Evolutionary conservation across 2,888 invertebrate genomes (phyloP), one percentile per base, ranked within the genome.

Genomic region (Venusia cambrica): DNA sequence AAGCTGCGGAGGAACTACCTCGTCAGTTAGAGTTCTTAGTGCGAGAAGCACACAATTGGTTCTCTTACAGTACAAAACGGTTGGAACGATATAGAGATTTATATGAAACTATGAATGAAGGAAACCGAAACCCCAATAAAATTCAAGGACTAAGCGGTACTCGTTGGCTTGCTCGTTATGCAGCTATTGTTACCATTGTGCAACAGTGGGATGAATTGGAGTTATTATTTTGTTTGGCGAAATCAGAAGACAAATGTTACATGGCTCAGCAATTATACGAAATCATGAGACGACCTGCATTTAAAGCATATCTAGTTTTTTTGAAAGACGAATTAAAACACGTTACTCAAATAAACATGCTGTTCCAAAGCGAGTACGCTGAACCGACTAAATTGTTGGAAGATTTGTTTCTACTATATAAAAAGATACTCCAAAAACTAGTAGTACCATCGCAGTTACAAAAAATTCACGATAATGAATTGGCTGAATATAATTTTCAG

Each of bases 161-260:
- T 5, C 48, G 52, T 9, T 57, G 53, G 52, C 45, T 44, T 11
- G 48, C 39, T 22, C 45, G 45, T 5, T 43, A 37, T 32, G 8
- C 30, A 28, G 56, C 55, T 40, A 26, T 55, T 19, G 26, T 13
- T 5, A 45, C 53, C 13, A 56, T 61, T 18, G 41, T 40, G 15
- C 48, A 61, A 1, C 62, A 62, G 28, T 61, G 57, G 63, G 57
- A 64, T 5, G 46, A 50, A 21, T 43, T 64, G 10, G 35, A 58
- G 38, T 30, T 60, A 9, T 51, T 55, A 15, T 63, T 60, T 29
- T 48, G 37, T 9, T 15, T 56, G 26, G 44, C 46, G 4, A 53
- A 45, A 36, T n/a, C n/a, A n/a, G n/a, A n/a, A n/a, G n/a, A n/a
- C n/a, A n/a, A n/a, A n/a, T n/a, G n/a, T n/a, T n/a, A n/a, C n/a